phyloP scores from a whole-genome alignment of 2,113 vertebrate genomes.

The Castor canadensis region DNA sequence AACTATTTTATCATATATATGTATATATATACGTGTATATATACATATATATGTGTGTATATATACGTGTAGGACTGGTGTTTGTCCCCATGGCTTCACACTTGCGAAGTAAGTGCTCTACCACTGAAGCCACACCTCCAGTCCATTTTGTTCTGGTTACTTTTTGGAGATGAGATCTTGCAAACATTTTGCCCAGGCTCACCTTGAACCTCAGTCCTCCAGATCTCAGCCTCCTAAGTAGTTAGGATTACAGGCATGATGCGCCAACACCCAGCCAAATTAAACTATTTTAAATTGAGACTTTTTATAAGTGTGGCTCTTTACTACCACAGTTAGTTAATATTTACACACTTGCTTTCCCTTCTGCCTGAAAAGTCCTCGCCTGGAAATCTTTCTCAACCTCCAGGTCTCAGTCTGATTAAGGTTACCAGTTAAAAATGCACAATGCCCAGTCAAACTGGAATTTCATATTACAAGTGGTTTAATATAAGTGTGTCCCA shows the following conservation, averaged over 20 bases:
- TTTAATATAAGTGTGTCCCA: neutral
- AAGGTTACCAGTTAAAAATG: neutral
- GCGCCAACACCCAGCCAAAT: neutral
- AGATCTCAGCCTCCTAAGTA: no score
- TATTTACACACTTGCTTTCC: neutral
- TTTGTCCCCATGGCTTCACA: no score
- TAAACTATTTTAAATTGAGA: neutral
- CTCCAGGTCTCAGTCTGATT: neutral
- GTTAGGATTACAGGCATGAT: neutral
- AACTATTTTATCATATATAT: neutral
- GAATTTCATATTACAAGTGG: neutral
- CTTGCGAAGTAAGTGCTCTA: no score
- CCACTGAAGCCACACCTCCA: no score
- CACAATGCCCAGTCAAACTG: neutral
- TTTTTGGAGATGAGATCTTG: no score
- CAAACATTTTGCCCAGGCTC: no score
- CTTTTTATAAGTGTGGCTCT: neutral
- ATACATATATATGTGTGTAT: no score
- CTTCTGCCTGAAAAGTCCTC: neutral
- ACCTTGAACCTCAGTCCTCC: no score
- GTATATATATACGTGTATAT: no score
- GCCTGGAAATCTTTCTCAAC: neutral
- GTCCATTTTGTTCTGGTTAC: no score
- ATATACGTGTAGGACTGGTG: no score
- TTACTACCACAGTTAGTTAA: neutral